Evolutionary conservation across 2,888 invertebrate genomes (phyloP).

Genomic region (Volucella inanis): DNA sequence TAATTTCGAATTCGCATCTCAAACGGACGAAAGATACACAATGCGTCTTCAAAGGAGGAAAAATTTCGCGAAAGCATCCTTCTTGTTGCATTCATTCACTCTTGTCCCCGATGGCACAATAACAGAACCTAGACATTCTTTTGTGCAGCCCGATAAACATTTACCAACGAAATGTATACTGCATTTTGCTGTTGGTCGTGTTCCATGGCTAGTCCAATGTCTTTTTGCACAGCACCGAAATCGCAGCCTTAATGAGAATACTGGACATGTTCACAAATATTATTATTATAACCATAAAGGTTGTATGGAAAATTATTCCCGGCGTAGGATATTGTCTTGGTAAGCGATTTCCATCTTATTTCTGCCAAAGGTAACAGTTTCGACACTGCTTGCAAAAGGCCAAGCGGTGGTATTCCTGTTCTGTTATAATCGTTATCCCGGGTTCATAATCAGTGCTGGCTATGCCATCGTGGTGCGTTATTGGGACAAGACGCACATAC

Average conservation of each 20-base stretch:
- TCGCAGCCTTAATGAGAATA: conserved; percentile 75
- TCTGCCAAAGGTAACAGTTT: conserved; percentile 69
- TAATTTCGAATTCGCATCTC: conserved; percentile 72
- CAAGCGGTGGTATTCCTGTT: conserved; percentile 26
- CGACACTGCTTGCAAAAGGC: conserved; percentile 29
- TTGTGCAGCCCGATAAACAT: conserved; percentile 69
- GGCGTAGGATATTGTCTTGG: conserved; percentile 70
- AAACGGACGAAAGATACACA: conserved; percentile 45
- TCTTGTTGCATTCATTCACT: conserved; percentile 43
- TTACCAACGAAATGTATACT: conserved; percentile 59
- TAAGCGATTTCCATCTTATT: conserved; percentile 65
- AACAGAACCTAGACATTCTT: conserved; percentile 69
- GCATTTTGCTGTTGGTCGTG: conserved; percentile 61
- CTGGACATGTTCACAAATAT: conserved; percentile 74
- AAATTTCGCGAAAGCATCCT: conserved; percentile 31
- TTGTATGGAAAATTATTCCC: conserved; percentile 73
- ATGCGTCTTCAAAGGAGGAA: conserved; percentile 40
- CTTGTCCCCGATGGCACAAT: conserved; percentile 64
- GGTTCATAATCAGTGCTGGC: conserved; percentile 72
- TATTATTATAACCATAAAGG: conserved; percentile 75
- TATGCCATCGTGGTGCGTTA: conserved; percentile 68
- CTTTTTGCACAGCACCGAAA: conserved; percentile 69
- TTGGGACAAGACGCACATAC: conserved; percentile 71
- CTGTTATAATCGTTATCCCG: conserved; percentile 67
- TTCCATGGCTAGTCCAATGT: conserved; percentile 59